Evolutionary conservation across 1,140 invertebrate genomes (phyloP).

Genomic region (Sycophaga agraensis): DNA sequence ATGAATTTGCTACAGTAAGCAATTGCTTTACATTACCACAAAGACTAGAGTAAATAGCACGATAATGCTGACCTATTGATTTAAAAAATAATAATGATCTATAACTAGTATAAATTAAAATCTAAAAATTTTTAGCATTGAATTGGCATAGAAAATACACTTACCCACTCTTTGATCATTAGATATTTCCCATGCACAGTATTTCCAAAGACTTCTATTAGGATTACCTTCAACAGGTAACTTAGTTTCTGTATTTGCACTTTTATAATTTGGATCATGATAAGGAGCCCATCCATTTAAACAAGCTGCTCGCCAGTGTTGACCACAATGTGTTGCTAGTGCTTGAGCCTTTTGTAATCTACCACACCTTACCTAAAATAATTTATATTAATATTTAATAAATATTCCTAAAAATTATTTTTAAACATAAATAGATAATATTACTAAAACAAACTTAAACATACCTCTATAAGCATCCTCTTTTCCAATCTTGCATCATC

Average conservation of each 20-base stretch:
- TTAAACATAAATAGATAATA: no score
- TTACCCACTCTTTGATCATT: slow-evolving; percentile 58
- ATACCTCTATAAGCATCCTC: slow-evolving; percentile 55
- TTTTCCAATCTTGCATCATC: slow-evolving; percentile 79
- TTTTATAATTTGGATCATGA: slow-evolving; percentile 77
- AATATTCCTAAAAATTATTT: no score
- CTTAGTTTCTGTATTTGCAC: slow-evolving; percentile 53
- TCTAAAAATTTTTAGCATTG: slow-evolving; percentile 17
- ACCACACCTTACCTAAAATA: slow-evolving; percentile 77
- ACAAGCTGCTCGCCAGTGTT: slow-evolving; percentile 86
- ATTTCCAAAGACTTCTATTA: slow-evolving; percentile 88
- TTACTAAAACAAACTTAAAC: slow-evolving; percentile 6
- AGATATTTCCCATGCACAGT: slow-evolving; percentile 75
- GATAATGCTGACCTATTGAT: slow-evolving; percentile 62
- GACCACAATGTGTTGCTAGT: slow-evolving; percentile 80
- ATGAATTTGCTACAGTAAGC: slow-evolving; percentile 72
- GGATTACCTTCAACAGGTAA: slow-evolving; percentile 79
- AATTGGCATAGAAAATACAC: slow-evolving; percentile 1
- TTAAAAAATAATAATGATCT: neutral
- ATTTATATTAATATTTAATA: no score
- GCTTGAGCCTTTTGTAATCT: slow-evolving; percentile 81
- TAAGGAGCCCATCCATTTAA: slow-evolving; percentile 86
- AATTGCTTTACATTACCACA: slow-evolving; percentile 81
- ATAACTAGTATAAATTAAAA: neutral
- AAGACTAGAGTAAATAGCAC: slow-evolving; percentile 73